Evolutionary conservation across 2,113 vertebrate genomes (phyloP), one percentile per base, ranked within the genome.

Genomic region (Actenoides hombroni): DNA sequence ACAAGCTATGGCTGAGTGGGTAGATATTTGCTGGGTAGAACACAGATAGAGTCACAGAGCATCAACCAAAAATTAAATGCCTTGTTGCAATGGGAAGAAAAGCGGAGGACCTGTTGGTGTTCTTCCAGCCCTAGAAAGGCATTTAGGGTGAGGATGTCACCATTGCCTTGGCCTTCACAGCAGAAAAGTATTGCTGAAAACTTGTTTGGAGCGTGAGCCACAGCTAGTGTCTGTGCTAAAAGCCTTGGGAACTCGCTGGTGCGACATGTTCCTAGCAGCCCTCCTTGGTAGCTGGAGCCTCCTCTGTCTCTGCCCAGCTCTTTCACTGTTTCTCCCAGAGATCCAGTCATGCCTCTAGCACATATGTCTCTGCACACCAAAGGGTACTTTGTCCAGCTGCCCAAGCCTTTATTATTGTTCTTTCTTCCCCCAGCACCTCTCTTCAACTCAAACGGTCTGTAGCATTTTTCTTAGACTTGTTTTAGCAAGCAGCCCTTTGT

Each of bases 401-500:
- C 73, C 65, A 65, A 84, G 48, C 69, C 61, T 81, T 84, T 84
- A 31, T 68, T 61, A 35, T 46, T 83, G 31, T 48, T 63, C 59
- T 67, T 86, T 88, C 64, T 86, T 61, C 37, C 74, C 44, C 23
- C 25, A 40, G 37, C 70, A 61, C n/a, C 67, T 85, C 73, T 92
- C 19, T 75, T 37, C 28, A 80, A 33, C 0, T 13, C 59, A 48
- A 96, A 69, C 25, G 35, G 33, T 59, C 70, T 89, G 35, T 56
- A 70, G 60, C 48, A 16, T 42, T 96, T 94, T 92, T 91, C 61
- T 92, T 64, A 79, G 78, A 31, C n/a, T 71, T 91, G 69, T 80
- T 95, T 78, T 64, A 95, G 93, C 90, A 79, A 92, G 73, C 85
- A 81, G 86, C 60, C 42, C 77, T 95, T 79, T 92, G 92, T 67